phyloP scores from a whole-genome alignment of 2,113 vertebrate species.

The Callorhinus ursinus region DNA sequence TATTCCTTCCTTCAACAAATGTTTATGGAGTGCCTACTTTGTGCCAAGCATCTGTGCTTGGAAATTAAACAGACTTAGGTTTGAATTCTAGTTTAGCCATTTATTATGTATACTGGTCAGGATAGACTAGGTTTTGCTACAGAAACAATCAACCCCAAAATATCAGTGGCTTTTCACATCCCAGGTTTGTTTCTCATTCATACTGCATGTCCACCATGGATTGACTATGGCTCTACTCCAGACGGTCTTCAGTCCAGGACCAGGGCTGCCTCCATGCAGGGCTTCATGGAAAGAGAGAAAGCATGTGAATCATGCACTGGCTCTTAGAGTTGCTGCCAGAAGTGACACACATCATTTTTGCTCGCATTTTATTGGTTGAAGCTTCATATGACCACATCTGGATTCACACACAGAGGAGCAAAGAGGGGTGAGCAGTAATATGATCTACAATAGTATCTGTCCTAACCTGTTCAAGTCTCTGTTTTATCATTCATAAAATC shows the following conservation, averaged over 20 bases:
- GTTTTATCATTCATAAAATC: not conserved
- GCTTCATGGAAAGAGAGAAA: not conserved
- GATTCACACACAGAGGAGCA: not conserved
- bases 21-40: conserved; percentile 21
- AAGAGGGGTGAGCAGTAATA: not conserved
- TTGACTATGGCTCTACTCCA: not conserved
- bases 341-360: not conserved
- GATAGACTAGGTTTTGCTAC: not conserved
- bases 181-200: not conserved
- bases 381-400: not conserved
- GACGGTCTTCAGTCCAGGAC: not conserved
- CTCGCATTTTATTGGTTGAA: not conserved
- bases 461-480: not conserved
- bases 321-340: not conserved
- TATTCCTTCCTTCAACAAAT: conserved; percentile 65
- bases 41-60: conserved; percentile 38
- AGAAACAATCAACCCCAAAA: conserved; percentile 35
- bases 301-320: not conserved
- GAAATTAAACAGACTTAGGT: not conserved
- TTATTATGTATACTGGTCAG: not conserved
- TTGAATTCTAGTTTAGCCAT: not conserved
- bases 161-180: not conserved
- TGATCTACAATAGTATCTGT: not conserved
- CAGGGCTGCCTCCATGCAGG: not conserved
- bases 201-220: not conserved